Conservation (phyloP, 2,888 invertebrate genomes). For the Sminthurinus aureus region DNA sequence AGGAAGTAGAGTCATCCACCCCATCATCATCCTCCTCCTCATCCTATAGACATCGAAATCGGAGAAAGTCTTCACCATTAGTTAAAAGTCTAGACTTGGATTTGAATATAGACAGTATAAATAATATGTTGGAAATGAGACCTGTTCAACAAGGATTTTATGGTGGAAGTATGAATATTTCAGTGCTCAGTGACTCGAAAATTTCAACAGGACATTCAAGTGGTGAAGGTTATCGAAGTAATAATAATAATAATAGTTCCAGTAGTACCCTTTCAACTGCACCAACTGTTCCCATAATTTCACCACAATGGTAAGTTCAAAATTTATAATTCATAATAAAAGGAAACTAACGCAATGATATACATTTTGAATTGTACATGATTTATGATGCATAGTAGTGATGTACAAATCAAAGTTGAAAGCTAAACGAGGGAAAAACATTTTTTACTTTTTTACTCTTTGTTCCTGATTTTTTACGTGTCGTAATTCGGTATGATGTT, state of each 20-base stretch:
- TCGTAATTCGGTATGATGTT: no score
- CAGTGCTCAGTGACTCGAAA: not conserved
- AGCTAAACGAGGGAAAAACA: no score
- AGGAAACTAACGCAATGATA: no score
- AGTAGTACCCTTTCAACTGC: constrained; percentile 46
- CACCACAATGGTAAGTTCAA: constrained; percentile 54
- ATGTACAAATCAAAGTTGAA: no score
- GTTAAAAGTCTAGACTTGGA: constrained; percentile 23
- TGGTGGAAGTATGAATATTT: constrained; percentile 5
- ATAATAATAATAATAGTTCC: constrained; percentile 30
- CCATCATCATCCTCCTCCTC: not conserved
- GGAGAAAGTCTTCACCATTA: not conserved
- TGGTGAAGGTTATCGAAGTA: constrained; percentile 1
- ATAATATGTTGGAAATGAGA: constrained; percentile 31
- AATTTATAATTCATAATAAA: no score
- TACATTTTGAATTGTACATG: no score
- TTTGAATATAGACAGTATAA: not conserved
- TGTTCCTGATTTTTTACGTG: not conserved
- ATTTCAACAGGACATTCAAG: no score
- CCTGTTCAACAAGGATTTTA: constrained; percentile 22
- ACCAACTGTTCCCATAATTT: constrained; percentile 48
- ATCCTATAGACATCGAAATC: not conserved
- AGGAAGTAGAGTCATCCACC: no score
- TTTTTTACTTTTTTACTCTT: not conserved
- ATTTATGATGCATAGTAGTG: no score